Conservation (phyloP, 64 coral and sea anemone species). For the Trachythela sp. region DNA sequence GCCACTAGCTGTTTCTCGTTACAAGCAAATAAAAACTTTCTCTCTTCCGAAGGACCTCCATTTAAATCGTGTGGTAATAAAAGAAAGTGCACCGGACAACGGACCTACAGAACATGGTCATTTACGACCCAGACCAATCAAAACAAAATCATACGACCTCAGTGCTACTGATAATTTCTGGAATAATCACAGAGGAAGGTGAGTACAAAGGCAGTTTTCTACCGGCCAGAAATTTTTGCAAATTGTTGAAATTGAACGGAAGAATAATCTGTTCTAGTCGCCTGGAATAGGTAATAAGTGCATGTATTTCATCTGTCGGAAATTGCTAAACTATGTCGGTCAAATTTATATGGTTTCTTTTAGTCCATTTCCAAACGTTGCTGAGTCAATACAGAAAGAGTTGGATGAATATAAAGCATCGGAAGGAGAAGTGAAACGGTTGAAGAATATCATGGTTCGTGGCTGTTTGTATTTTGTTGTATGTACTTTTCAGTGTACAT, state of each 20-base stretch:
- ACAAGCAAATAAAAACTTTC: not conserved
- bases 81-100: slow-evolving; percentile 32
- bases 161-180: slow-evolving; percentile 80
- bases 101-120: slow-evolving; percentile 69
- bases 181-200: slow-evolving; percentile 93
- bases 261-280: not conserved
- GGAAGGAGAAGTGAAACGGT: slow-evolving; percentile 95
- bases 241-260: not conserved
- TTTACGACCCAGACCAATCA: slow-evolving; percentile 69
- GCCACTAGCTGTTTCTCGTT: not conserved
- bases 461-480: not conserved
- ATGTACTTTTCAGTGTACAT: not conserved
- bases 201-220: not conserved
- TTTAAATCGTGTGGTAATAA: slow-evolving; percentile 81
- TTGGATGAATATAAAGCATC: slow-evolving; percentile 90
- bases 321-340: too few species aligned
- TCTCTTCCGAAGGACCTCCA: slow-evolving; percentile 71
- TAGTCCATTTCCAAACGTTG: slow-evolving; percentile 97
- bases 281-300: too few species aligned
- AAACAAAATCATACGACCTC: slow-evolving; percentile 89
- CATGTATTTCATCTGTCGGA: too few species aligned
- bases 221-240: too few species aligned
- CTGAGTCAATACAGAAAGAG: slow-evolving; percentile 97
- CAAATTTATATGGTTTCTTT: not conserved
- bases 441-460: slow-evolving; percentile 91